A percentile compares a stretch with the other conserved stretches of the same genome.
Evolutionary conservation across 2,888 invertebrate genomes (phyloP).

Genomic region (Platycheirus rosarum): DNA sequence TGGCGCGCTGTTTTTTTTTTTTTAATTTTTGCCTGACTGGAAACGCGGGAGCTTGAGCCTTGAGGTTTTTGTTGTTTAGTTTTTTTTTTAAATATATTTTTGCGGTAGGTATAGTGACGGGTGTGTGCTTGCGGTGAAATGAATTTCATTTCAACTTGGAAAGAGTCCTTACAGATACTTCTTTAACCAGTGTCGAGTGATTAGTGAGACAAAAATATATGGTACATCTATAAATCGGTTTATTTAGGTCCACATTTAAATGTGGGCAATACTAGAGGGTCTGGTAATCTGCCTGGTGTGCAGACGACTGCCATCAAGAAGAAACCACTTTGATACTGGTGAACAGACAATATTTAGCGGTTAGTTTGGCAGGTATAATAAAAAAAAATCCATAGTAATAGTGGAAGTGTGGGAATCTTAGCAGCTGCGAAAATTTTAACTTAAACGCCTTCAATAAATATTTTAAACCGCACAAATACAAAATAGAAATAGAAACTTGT

Average conservation of each 20-base stretch:
- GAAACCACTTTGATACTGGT: conserved; percentile 45
- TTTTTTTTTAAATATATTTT: conserved; percentile 28
- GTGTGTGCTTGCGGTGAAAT: conserved; percentile 62
- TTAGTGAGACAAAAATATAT: conserved; percentile 67
- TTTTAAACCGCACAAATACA: conserved; percentile 48
- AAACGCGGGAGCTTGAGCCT: conserved; percentile 71
- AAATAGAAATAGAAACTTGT: conserved; percentile 46
- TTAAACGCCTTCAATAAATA: conserved; percentile 68
- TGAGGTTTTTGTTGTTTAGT: conserved; percentile 57
- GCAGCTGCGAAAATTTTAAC: conserved; percentile 66
- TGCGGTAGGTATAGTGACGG: conserved; percentile 48
- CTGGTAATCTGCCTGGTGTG: not conserved
- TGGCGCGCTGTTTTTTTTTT: conserved; percentile 32
- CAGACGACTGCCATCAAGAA: not conserved
- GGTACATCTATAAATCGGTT: conserved; percentile 49
- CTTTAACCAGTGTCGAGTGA: conserved; percentile 52
- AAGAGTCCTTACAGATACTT: conserved; percentile 19
- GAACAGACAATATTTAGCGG: conserved; percentile 66
- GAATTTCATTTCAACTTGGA: conserved; percentile 54
- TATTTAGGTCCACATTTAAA: conserved; percentile 60
- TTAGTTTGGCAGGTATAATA: conserved; percentile 67
- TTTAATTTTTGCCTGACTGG: conserved; percentile 1
- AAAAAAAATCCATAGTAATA: conserved; percentile 58
- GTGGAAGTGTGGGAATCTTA: conserved; percentile 72
- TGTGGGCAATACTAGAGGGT: conserved; percentile 21